Evolutionary conservation across 37 sponge, comb jelly and placozoan species (phyloP).

Genomic region (Cladorhizidae sp.): DNA sequence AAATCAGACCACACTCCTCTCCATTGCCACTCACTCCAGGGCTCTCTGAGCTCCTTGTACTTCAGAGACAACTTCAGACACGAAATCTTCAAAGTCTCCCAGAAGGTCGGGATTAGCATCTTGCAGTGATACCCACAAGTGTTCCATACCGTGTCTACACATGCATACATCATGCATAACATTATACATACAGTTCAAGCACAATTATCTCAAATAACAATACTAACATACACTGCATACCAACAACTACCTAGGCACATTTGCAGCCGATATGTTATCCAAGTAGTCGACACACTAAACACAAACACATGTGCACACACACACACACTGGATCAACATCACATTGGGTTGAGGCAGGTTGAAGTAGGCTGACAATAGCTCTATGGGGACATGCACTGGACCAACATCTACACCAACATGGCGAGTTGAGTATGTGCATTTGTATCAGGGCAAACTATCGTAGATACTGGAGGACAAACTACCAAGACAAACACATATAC

Average conservation of each 20-base stretch:
- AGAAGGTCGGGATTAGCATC: constrained; percentile 62
- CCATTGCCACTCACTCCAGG: constrained; percentile 43
- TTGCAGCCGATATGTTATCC: neutral
- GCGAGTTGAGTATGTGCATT: too few species aligned
- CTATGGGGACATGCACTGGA: too few species aligned
- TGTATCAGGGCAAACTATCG: too few species aligned
- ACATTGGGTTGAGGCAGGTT: too few species aligned
- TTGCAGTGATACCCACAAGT: constrained; percentile 43
- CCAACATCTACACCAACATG: too few species aligned
- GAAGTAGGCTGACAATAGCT: too few species aligned
- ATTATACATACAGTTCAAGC: neutral
- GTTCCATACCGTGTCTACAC: constrained; percentile 46
- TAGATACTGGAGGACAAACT: too few species aligned
- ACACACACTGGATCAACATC: neutral
- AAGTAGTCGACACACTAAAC: neutral
- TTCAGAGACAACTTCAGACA: constrained; percentile 53
- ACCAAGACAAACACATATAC: neutral
- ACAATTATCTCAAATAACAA: too few species aligned
- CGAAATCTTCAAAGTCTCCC: constrained; percentile 71
- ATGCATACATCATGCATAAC: neutral
- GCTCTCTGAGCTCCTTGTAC: constrained; percentile 65
- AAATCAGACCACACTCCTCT: too few species aligned
- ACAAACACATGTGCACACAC: neutral
- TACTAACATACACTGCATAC: neutral
- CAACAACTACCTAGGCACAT: neutral